Evolutionary conservation across 2,888 invertebrate genomes (phyloP), one percentile per base, ranked within the genome.

Genomic region (Chromoteleia sp.): DNA sequence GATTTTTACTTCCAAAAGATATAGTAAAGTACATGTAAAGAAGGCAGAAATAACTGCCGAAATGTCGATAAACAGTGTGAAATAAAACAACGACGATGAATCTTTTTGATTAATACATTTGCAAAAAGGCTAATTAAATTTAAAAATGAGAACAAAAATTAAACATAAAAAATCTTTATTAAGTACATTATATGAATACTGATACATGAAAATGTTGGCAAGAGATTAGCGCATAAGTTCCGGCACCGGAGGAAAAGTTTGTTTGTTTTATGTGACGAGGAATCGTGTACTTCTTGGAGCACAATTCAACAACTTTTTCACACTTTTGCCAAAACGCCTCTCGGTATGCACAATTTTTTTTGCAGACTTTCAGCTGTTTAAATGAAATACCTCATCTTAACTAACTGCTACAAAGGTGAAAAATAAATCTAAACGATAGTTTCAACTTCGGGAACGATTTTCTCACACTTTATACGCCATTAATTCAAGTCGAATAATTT

Each of bases 231-330:
- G 12, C 15, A 15, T 15, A 39, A 58, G 58, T 21, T 41, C 25
- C 14, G 14, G 12, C 8, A 14, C 7, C 7, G 21, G 50, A 17
- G 12, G 6, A 50, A 67, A 54, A 67, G 43, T 41, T 67, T 19
- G 17, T 54, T 52, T 52, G 36, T 21, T 65, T 30, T 54, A 45
- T 56, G 68, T 10, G 19, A 30, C 33, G 43, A 41, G 56, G 68
- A 56, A 56, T 54, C 43, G 15, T 29, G 59, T 29, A 43, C 59
- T 43, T 25, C 54, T 68, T 56, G 19, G 54, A 25, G 25, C 30
- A 12, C 30, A 56, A 43, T 68, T 68, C 56, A 68, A 56, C 68
- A 68, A 68, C 68, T 68, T 68, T 43, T 43, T 54, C 43, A 25
- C 56, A 68, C 54, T 52, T 41, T 36, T 48, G 41, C 52, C 56